These are phyloP conservation scores for Ascidia mentula DNA, from an alignment of 23 tunicate genomes.

Conservation along the genomic window DNA sequence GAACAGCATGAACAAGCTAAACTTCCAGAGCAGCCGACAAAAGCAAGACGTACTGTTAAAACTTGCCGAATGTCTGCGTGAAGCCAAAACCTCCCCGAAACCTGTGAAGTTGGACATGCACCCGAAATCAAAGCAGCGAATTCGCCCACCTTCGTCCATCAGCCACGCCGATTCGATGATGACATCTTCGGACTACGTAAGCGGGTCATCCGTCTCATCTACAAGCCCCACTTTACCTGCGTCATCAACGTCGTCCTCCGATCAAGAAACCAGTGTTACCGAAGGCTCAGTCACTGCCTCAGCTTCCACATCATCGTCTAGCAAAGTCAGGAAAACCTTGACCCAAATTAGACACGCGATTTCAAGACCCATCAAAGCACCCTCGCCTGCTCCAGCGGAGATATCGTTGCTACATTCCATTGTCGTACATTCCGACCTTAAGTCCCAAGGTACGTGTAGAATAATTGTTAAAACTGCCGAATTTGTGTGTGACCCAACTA, in stretches of 20 bases:
- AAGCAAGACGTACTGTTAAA: constrained; percentile 44
- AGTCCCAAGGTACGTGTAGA: constrained; percentile 11
- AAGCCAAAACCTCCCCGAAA: constrained; percentile 6
- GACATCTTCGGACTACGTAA: constrained; percentile 50
- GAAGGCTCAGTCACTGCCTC: constrained; percentile 1
- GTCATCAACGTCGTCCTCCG: not conserved
- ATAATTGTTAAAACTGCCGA: too few relatives aligned
- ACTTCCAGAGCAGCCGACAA: constrained; percentile 30
- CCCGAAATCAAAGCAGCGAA: not conserved
- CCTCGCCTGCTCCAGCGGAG: not conserved
- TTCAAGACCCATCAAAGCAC: not conserved
- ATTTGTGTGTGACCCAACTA: too few relatives aligned
- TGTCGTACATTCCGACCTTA: constrained; percentile 2
- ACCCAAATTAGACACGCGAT: constrained; percentile 14
- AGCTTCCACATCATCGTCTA: constrained; percentile 18
- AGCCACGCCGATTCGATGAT: constrained; percentile 32
- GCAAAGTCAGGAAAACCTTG: constrained; percentile 15
- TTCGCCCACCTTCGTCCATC: constrained; percentile 8
- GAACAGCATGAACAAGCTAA: constrained; percentile 28
- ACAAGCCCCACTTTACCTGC: constrained; percentile 10
- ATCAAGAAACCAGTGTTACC: not conserved
- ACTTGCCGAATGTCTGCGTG: constrained; percentile 30
- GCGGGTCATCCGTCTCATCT: constrained; percentile 45
- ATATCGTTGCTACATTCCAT: constrained; percentile 10
- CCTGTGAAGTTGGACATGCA: not conserved